Evolutionary conservation across 2,797 vertebrate species (phyloP), one percentile per base, ranked within the genome.

Genomic region (Ispidina lecontei): DNA sequence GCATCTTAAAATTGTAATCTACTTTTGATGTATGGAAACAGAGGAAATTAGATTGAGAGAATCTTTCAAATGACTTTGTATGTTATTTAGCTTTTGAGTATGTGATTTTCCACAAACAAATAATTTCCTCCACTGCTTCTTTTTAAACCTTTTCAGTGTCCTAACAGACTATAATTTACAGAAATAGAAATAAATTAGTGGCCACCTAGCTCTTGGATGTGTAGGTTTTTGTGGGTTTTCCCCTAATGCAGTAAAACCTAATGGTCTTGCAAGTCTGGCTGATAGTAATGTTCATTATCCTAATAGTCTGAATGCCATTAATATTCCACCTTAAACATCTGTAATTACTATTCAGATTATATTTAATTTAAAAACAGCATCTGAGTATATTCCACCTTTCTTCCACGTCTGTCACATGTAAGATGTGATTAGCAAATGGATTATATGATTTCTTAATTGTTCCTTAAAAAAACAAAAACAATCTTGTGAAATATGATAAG

Each of bases 41-140:
- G 65, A 87, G 47, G 77, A 92, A 94, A 67, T 90, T 90, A 96
- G 95, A 95, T 93, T 93, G 93, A 91, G 91, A 93, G 67, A 89
- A 95, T 97, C 89, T 95, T 96, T 97, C 95, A 97, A 83, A 70
- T 65, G 75, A 95, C 95, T 95, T 96, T 93, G 91, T 51, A 49
- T 70, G 74, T 59, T 93, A n/a, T 80, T 87, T 77, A 64, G 49
- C 41, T 83, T 82, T 75, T 85, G 14, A 56, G 7, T 58, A 21
- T 31, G 10, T 9, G 20, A 1, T 18, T 87, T 95, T 90, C n/a
- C 28, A 79, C 55, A 93, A 63, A 28, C 49, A 81, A 35, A 21
- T 25, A 5, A 79, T 80, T 75, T 58, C 55, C 12, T 64, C 15
- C 21, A 7, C 20, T 64, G n/a, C 23, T 60, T 75, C 59, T 41